A percentile compares a stretch with the other conserved stretches of the same genome.
Conservation (phyloP, 2,113 vertebrate genomes). For the Anguilla japonica region DNA sequence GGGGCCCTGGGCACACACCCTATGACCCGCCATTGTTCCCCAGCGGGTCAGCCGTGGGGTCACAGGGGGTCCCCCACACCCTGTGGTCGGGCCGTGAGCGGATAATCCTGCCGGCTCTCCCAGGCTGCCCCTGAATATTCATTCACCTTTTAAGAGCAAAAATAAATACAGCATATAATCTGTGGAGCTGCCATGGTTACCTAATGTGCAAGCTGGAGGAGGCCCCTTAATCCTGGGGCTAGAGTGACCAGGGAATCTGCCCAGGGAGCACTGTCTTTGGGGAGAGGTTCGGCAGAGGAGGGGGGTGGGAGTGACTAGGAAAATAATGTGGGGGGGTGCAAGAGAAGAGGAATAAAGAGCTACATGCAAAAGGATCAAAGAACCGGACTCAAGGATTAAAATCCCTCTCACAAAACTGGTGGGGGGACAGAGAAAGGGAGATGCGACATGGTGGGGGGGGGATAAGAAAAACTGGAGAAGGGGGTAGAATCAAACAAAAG, state of each 20-base stretch:
- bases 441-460: background rate
- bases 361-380: constrained; percentile 52
- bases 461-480: too few species aligned
- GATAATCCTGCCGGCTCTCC: constrained; percentile 61
- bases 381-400: constrained; percentile 48
- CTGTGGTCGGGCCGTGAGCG: constrained; percentile 52
- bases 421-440: background rate
- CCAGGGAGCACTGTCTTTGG: constrained; percentile 63
- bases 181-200: constrained; percentile 64
- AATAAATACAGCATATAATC: constrained; percentile 70
- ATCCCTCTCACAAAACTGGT: constrained; percentile 48
- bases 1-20: background rate
- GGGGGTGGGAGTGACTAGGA: constrained; percentile 22
- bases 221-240: constrained; percentile 70
- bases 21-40: constrained; percentile 1
- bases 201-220: constrained; percentile 50
- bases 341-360: constrained; percentile 48
- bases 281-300: constrained; percentile 31
- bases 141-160: constrained; percentile 74
- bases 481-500: constrained; percentile 23
- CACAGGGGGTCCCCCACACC: constrained; percentile 33
- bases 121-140: constrained; percentile 58
- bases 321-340: background rate
- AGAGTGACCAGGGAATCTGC: constrained; percentile 60
- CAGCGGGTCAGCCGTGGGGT: constrained; percentile 35